Evolutionary conservation across 92 coral and sea anemone genomes (phyloP), one percentile per base, ranked within the genome.

Genomic region (Pocillopora meandrina): DNA sequence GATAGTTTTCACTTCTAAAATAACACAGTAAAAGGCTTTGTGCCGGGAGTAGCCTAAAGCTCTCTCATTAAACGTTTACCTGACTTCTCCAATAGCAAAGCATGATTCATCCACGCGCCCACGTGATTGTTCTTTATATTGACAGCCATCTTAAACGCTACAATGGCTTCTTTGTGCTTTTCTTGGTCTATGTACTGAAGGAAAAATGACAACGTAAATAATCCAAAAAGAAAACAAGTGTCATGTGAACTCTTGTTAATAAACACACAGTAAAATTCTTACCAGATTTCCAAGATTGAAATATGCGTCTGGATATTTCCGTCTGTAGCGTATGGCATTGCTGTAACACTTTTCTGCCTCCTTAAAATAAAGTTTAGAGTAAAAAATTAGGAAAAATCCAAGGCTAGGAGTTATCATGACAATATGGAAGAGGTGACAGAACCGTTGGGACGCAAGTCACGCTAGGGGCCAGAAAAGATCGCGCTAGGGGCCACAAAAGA

Each of bases 261-360:
- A 42, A 7, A 42, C 52, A 42, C 52, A 42, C 52, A 7, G 52
- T 7, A 42, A 42, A 74, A 61, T 19, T 67, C 95, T 11, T 87
- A 95, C 98, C 95, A 95, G 81, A 81, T 95, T 95, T 33, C 98
- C 98, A 62, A 95, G 94, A 88, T 95, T 95, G 87, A 91, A 95
- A 74, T 85, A 93, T 0, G 98, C 98, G 76, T 95, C 98, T 1
- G 98, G 95, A 65, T 93, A 95, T 47, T 89, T 86, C 65, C 86
- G 85, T 72, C 95, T 87, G 82, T 78, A 84, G 21, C 75, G 82
- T 58, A 95, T 89, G 77, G 98, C 98, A 42, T 89, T 95, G 58
- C 80, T 83, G 84, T 95, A 95, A 82, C 98, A 95, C 18, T 34
- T 65, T 65, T 95, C 98, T 2, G 98, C 95, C 76, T 95, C 98